Conservation (phyloP, 2,888 invertebrate genomes). For the Torymus tubicola region DNA sequence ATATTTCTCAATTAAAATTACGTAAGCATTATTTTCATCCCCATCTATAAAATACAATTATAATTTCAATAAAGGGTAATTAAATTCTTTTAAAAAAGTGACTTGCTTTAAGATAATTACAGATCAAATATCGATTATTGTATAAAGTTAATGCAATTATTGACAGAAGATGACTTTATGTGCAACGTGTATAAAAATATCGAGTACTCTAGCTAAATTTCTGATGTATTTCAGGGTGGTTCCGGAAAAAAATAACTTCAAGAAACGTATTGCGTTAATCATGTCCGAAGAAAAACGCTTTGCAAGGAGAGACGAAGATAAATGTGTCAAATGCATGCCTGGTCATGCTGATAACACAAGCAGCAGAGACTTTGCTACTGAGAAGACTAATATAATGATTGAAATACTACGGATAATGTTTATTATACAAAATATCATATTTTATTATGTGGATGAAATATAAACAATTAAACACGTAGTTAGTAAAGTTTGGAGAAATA, state of each 20-base stretch:
- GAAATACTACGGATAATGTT: constrained; percentile 72
- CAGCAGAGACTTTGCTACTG: constrained; percentile 69
- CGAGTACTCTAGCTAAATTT: constrained; percentile 11
- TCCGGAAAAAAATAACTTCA: constrained; percentile 79
- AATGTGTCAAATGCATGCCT: constrained; percentile 65
- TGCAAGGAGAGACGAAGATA: constrained; percentile 59
- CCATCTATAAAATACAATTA: too few relatives aligned
- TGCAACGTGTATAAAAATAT: neutral
- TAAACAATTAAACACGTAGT: constrained; percentile 69
- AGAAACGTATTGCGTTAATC: constrained; percentile 69
- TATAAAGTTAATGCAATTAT: neutral
- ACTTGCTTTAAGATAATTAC: too few relatives aligned
- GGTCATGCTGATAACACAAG: constrained; percentile 65
- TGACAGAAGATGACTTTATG: neutral
- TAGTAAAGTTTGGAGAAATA: constrained; percentile 63
- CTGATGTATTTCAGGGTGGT: constrained; percentile 76
- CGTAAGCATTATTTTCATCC: too few relatives aligned
- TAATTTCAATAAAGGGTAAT: too few relatives aligned
- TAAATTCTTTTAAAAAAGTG: too few relatives aligned
- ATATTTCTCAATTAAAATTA: too few relatives aligned
- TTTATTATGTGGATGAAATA: constrained; percentile 73
- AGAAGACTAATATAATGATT: constrained; percentile 72
- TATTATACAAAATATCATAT: constrained; percentile 72
- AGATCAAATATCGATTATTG: too few relatives aligned
- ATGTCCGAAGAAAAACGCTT: constrained; percentile 55